Base-by-base conservation (phyloP, 1,140 invertebrate genomes). In the Drosophila setifemur region DNA sequence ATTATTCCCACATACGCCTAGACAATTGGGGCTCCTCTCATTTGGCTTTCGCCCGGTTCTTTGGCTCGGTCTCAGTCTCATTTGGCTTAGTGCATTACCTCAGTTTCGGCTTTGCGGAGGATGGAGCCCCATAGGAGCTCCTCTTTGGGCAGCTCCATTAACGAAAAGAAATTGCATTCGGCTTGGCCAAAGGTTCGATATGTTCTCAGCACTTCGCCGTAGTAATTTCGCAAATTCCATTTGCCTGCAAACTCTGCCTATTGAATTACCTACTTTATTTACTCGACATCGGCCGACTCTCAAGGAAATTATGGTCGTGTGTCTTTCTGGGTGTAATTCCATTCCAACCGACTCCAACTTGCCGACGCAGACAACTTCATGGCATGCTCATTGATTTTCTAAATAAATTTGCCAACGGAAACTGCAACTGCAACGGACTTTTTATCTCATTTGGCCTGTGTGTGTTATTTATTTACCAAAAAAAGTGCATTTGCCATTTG, bases 341-440 rank as follows among this genome's bases (percentile, higher is more conserved):
- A 69, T 69, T 81, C 43, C 26, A 29, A 18, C 11, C 26, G 35
- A 18, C 11, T 11, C 19, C 55, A 67, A 66, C 23, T 67, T 67
- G 63, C 35, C 60, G 63, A 67, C 58, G 35, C 50, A 33, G 66
- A 63, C 37, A 70, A 58, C 67, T 64, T 72, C 40, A 31, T 35
- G 47, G 33, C 48, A 44, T 49, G 37, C 50, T 76, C 50, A 77
- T 77, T 73, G 73, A 83, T 69, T 83, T 73, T 23, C 31, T 64
- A 64, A 83, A 83, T 69, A 82, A 50, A 83, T 83, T 83, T 73
- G 55, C 35, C 44, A 68, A 58, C n/a, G n/a, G n/a, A n/a, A n/a
- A n/a, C n/a, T n/a, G n/a, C n/a, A n/a, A 37, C 47, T 81, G 52
- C 55, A 45, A 26, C 64, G 42, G 50, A 55, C 47, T 83, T 60